phyloP scores from a whole-genome alignment of 2,113 vertebrate species.

The Trochalopteron elliotii region DNA sequence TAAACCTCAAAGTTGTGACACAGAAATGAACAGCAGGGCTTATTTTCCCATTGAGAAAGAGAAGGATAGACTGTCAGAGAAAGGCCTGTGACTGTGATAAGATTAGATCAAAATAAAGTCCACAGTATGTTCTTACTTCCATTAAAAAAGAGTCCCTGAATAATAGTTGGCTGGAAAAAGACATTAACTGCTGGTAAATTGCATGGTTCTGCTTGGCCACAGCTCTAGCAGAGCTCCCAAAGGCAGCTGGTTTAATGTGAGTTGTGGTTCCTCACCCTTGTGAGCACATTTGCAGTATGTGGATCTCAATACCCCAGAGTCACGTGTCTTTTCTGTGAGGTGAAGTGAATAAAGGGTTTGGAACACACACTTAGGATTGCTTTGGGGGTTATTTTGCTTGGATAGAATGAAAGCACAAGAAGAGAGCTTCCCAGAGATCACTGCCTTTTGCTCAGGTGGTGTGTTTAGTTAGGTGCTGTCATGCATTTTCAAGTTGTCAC shows the following conservation, averaged over 20 bases:
- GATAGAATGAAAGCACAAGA: neutral
- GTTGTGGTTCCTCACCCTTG: neutral
- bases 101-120: neutral
- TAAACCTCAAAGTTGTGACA: neutral
- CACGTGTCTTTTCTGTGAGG: neutral
- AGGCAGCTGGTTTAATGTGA: neutral
- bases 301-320: neutral
- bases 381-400: neutral
- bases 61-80: neutral
- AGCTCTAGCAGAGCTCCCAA: neutral
- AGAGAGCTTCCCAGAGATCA: neutral
- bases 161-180: neutral
- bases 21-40: neutral
- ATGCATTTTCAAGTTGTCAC: neutral
- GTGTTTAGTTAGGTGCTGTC: neutral
- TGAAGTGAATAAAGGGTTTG: neutral
- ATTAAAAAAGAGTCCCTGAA: neutral
- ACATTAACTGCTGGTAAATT: neutral
- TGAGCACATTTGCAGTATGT: neutral
- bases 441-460: neutral
- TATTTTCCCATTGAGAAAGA: neutral
- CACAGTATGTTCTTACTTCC: neutral
- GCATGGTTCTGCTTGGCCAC: neutral
- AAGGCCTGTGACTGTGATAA: neutral
- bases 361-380: neutral